These are phyloP conservation scores for Drosophila sechellia DNA, from an alignment of 1,140 invertebrate genomes.

Conservation along the genomic window DNA sequence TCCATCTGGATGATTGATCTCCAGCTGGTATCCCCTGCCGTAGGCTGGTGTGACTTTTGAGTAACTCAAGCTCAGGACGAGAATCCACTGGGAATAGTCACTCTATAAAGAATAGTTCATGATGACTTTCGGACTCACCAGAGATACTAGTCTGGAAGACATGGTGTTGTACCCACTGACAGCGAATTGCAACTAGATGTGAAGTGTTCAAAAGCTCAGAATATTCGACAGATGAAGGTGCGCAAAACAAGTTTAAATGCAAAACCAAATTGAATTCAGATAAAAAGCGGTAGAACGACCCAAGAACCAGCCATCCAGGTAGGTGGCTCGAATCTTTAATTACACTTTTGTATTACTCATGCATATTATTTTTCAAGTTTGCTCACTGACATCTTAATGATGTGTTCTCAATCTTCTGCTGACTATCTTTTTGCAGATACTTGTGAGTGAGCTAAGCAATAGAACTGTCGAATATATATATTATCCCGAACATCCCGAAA, in stretches of 20 bases:
- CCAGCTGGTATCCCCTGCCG: conserved; percentile 12
- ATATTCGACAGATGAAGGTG: background rate
- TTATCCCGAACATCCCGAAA: too few relatives aligned
- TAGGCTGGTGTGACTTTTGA: background rate
- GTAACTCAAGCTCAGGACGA: conserved; percentile 8
- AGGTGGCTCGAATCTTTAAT: conserved; percentile 2
- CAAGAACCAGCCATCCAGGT: background rate
- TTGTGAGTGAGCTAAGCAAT: too few relatives aligned
- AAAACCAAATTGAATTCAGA: conserved; percentile 18
- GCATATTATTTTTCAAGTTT: background rate
- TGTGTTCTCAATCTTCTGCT: background rate
- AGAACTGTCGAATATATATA: background rate
- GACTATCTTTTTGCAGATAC: background rate
- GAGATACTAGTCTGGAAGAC: conserved; percentile 2
- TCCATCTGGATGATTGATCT: conserved; percentile 24
- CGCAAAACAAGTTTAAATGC: conserved; percentile 24
- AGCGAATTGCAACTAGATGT: conserved; percentile 17
- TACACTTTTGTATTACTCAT: background rate
- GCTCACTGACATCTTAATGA: background rate
- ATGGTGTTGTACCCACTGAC: conserved; percentile 22
- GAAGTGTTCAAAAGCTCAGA: background rate
- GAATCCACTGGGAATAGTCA: conserved; percentile 10
- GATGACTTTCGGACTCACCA: conserved; percentile 2
- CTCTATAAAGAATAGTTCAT: background rate
- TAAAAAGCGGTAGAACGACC: conserved; percentile 15